Conservation (phyloP, 2,797 vertebrate species). For the Bradypodion ventrale region DNA sequence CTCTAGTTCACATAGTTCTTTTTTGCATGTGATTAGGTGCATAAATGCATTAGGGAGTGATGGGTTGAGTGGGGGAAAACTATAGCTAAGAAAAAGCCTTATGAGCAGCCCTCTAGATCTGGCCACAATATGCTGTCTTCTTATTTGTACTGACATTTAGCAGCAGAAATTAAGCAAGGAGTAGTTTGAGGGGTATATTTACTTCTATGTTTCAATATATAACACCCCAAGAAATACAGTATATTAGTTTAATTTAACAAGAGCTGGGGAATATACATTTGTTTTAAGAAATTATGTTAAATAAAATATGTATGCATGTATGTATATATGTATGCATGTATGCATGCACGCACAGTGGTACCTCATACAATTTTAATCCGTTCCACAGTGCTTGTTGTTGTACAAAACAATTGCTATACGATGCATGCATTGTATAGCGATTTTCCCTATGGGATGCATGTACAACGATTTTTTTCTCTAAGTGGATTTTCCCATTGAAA, state of each 20-base stretch:
- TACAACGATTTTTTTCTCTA: too few species aligned
- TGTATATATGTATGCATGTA: too few species aligned
- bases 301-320: too few species aligned
- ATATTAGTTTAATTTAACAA: neutral
- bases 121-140: neutral
- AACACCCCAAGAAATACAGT: too few species aligned
- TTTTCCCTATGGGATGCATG: too few species aligned
- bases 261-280: neutral
- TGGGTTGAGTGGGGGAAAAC: neutral
- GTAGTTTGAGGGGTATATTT: neutral
- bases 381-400: too few species aligned
- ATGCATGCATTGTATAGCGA: too few species aligned
- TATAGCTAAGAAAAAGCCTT: neutral
- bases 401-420: too few species aligned
- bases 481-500: too few species aligned
- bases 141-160: neutral
- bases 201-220: neutral
- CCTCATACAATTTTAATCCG: too few species aligned
- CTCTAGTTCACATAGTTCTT: neutral
- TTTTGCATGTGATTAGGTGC: neutral
- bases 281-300: neutral
- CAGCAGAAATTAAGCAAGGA: neutral
- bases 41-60: neutral
- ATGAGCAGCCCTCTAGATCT: neutral
- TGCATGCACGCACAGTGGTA: too few species aligned